Conservation (phyloP, 53 echinoderm and acorn worm genomes). For the Crossaster papposus region DNA sequence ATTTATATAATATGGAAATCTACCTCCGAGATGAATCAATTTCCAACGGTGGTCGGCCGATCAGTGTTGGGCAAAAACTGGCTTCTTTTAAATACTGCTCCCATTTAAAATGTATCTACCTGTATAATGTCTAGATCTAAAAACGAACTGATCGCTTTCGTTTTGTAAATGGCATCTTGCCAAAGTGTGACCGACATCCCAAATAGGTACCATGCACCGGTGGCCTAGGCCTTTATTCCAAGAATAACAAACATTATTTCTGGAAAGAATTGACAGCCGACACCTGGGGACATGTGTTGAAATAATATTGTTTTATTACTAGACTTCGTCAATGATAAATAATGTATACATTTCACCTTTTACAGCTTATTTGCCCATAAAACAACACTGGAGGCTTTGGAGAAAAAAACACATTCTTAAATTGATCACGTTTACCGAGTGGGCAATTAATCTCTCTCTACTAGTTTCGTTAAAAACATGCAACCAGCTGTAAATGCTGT, state of each 20-base stretch:
- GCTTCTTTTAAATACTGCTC: no score
- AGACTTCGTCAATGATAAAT: background rate
- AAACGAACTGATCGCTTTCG: no score
- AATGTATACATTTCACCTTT: background rate
- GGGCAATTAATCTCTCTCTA: background rate
- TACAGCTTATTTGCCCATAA: background rate
- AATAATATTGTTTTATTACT: background rate
- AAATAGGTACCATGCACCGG: background rate
- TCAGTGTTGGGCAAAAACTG: no score
- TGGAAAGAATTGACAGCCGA: background rate
- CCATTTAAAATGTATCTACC: no score
- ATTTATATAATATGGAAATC: no score
- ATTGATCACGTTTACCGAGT: background rate
- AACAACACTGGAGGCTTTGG: background rate
- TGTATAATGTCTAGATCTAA: no score
- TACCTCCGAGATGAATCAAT: no score
- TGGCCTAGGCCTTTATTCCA: background rate
- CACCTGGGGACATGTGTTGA: background rate
- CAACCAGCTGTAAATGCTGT: background rate
- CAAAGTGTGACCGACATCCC: background rate
- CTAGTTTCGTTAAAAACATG: background rate
- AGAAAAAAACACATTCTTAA: background rate
- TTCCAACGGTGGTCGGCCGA: no score
- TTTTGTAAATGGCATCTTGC: background rate
- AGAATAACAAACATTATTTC: background rate